phyloP scores from a whole-genome alignment of 2,888 invertebrate genomes.

The Apotomis turbidana region DNA sequence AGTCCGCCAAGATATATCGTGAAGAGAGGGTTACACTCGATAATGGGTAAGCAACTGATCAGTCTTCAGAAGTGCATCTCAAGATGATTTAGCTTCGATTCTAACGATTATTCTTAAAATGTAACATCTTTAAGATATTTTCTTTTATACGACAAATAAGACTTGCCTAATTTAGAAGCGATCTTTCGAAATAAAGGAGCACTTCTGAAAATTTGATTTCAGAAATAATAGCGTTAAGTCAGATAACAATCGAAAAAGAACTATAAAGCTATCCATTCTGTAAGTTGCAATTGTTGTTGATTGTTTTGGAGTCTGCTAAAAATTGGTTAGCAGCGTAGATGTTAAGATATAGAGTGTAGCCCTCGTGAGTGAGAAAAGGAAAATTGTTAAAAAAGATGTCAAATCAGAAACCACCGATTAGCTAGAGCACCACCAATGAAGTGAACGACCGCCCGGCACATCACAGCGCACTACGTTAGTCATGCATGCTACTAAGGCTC shows the following conservation, averaged over 20 bases:
- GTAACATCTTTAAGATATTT: background rate
- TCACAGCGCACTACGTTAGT: slow-evolving; percentile 32
- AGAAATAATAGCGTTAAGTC: background rate
- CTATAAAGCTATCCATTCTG: background rate
- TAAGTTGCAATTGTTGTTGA: background rate
- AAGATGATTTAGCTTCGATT: too few species aligned
- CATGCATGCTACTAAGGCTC: slow-evolving; percentile 34
- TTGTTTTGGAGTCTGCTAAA: background rate
- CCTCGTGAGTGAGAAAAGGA: background rate
- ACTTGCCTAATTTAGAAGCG: slow-evolving; percentile 1
- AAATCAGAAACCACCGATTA: slow-evolving; percentile 28
- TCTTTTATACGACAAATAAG: too few species aligned
- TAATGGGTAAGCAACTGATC: slow-evolving; percentile 12
- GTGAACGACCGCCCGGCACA: slow-evolving; percentile 10
- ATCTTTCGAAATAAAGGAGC: background rate
- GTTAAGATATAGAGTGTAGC: slow-evolving; percentile 19
- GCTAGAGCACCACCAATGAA: slow-evolving; percentile 33
- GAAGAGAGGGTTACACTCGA: slow-evolving; percentile 18
- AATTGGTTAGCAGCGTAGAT: slow-evolving; percentile 8
- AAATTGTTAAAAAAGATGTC: slow-evolving; percentile 20
- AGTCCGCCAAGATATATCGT: slow-evolving; percentile 14
- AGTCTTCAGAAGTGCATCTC: background rate
- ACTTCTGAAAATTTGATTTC: background rate
- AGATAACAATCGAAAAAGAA: background rate
- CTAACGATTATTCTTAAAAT: too few species aligned